Evolutionary conservation across 2,888 invertebrate species (phyloP).

Genomic region (Shargacucullia verbasci): DNA sequence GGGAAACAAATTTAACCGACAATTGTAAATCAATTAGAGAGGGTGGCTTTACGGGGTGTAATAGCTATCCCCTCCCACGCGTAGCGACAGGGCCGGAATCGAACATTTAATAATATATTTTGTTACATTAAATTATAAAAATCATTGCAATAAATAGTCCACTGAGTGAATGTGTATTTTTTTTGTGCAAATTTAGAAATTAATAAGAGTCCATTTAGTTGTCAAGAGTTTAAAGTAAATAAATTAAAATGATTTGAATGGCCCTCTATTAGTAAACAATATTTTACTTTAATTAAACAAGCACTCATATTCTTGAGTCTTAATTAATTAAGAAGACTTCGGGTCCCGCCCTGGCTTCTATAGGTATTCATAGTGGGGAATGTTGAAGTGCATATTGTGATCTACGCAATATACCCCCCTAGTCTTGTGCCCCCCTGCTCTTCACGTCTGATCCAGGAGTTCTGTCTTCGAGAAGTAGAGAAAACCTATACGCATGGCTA

Average conservation of each 20-base stretch:
- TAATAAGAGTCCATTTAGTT: not conserved
- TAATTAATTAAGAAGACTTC: slow-evolving; percentile 71
- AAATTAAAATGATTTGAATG: slow-evolving; percentile 12
- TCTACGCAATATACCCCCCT: slow-evolving; percentile 72
- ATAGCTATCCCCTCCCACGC: slow-evolving; percentile 77
- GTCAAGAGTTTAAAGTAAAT: slow-evolving; percentile 13
- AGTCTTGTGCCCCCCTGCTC: slow-evolving; percentile 67
- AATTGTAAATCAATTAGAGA: slow-evolving; percentile 89
- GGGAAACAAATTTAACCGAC: slow-evolving; percentile 89
- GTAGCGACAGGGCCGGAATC: slow-evolving; percentile 73
- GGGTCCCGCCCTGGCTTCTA: slow-evolving; percentile 74
- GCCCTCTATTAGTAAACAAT: slow-evolving; percentile 18
- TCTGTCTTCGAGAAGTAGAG: slow-evolving; percentile 74
- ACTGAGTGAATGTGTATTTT: too few relatives aligned
- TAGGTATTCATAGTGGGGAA: slow-evolving; percentile 83
- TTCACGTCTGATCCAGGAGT: slow-evolving; percentile 84
- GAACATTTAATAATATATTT: slow-evolving; percentile 34
- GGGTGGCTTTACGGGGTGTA: slow-evolving; percentile 86
- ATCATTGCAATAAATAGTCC: not conserved
- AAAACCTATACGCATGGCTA: slow-evolving; percentile 60
- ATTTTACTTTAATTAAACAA: slow-evolving; percentile 55
- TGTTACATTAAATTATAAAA: slow-evolving; percentile 16
- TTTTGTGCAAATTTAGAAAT: too few relatives aligned
- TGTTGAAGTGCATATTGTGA: slow-evolving; percentile 89
- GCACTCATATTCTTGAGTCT: slow-evolving; percentile 51